Evolutionary conservation across 2,888 invertebrate species (phyloP).

Genomic region (Eretmocerus hayati): DNA sequence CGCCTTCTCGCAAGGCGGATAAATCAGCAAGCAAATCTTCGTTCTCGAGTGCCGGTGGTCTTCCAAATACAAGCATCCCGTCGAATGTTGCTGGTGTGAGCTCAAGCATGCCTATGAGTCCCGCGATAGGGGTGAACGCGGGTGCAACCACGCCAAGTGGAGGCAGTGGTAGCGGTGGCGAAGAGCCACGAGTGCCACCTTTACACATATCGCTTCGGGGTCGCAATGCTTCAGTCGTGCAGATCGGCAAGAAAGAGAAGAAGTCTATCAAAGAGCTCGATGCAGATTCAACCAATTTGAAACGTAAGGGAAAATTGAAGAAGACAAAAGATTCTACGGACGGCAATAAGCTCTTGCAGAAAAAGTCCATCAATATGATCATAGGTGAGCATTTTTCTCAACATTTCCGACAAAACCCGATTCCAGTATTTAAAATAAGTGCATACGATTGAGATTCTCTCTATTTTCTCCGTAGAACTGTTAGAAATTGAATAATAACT

Average conservation of each 20-base stretch:
- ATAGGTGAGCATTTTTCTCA: slow-evolving; percentile 17
- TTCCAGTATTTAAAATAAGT: too few relatives aligned
- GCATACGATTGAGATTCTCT: too few relatives aligned
- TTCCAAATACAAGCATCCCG: slow-evolving; percentile 8
- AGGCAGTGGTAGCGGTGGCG: slow-evolving; percentile 34
- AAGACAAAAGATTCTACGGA: slow-evolving; percentile 50
- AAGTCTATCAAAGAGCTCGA: slow-evolving; percentile 53
- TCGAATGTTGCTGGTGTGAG: not conserved
- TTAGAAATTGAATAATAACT: too few relatives aligned
- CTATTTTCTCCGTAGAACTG: too few relatives aligned
- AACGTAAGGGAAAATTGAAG: slow-evolving; percentile 49
- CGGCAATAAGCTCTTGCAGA: slow-evolving; percentile 41
- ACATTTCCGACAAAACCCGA: too few relatives aligned
- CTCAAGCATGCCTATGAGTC: slow-evolving; percentile 4
- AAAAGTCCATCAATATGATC: slow-evolving; percentile 42
- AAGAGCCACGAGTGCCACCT: slow-evolving; percentile 79
- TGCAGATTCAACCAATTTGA: slow-evolving; percentile 33
- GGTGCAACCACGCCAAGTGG: not conserved
- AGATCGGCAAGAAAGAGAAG: slow-evolving; percentile 64
- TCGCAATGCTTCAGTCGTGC: slow-evolving; percentile 73
- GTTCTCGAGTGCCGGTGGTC: slow-evolving; percentile 38
- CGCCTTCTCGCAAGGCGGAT: slow-evolving; percentile 45
- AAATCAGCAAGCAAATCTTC: slow-evolving; percentile 48
- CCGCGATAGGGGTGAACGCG: not conserved
- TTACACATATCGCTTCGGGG: slow-evolving; percentile 81